Evolutionary conservation across 2,113 vertebrate genomes (phyloP), one percentile per base, ranked within the genome.

Genomic region (Marmota monax): DNA sequence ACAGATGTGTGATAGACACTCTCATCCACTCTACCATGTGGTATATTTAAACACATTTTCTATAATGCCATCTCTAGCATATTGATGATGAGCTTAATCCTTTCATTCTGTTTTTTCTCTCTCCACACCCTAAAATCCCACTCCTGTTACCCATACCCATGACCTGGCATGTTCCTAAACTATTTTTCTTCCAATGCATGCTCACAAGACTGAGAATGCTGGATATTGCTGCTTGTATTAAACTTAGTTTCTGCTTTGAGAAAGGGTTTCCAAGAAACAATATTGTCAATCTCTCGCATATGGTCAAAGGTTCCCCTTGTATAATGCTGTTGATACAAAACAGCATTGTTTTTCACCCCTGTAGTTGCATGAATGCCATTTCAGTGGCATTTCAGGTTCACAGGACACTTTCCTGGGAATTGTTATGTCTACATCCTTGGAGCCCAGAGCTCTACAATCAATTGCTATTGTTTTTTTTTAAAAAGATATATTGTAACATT

Each of bases 341-440:
- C 53, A 95, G 89, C 84, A 91, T 96, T 93, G 77, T 48, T 67
- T 94, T 86, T 80, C 27, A 5, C 34, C 51, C 37, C n/a, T 74
- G 27, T 83, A 84, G 79, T 65, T 89, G 94, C 92, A 96, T 97
- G 88, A 85, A 95, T 98, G 94, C 82, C 94, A 95, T 97, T 98
- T 98, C n/a, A 88, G 67, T 86, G 78, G 78, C 37, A 96, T 96
- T 96, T 97, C 61, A 80, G 4, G 39, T 94, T 96, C 67, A 95
- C 70, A 86, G 72, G 37, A 65, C 10, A 76, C 12, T 65, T 96
- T 63, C 56, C n/a, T 78, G 39, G 39, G 73, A 92, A 95, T 85
- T 88, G 53, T 53, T 92, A 83, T 85, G 32, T 88, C 77, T 95
- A 84, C 17, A 90, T 85, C 86, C 48, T 96, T 89, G 65, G 84